Evolutionary conservation across 2,113 vertebrate genomes (phyloP).

Genomic region (Erythrolamprus reginae): DNA sequence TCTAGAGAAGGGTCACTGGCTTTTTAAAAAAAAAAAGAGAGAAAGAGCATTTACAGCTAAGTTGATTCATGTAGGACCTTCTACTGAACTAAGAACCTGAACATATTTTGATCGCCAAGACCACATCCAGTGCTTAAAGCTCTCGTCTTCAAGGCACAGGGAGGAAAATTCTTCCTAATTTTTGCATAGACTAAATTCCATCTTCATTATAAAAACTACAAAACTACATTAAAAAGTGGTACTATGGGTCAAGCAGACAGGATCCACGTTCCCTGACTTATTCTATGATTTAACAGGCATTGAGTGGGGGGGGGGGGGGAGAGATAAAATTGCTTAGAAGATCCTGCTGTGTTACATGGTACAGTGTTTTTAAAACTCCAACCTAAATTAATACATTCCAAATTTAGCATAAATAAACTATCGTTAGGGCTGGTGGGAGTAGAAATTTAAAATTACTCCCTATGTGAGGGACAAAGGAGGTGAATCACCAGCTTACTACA

Average conservation of each 20-base stretch:
- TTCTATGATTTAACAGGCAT: neutral
- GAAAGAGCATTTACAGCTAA: neutral
- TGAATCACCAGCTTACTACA: neutral
- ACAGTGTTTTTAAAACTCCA: neutral
- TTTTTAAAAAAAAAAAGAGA: neutral
- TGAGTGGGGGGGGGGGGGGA: accelerated
- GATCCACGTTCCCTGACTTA: neutral
- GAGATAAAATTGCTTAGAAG: neutral
- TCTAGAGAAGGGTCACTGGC: neutral
- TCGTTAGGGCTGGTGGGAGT: constrained; percentile 38
- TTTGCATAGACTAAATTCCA: neutral
- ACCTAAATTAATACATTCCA: neutral
- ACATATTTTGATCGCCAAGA: neutral
- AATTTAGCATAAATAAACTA: neutral
- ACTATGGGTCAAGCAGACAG: neutral
- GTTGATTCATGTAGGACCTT: too few species aligned
- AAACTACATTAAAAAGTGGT: neutral
- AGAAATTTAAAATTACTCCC: constrained; percentile 53
- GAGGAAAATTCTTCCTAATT: neutral
- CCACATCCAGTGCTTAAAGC: neutral
- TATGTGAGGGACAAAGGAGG: constrained; percentile 40
- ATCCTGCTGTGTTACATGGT: neutral
- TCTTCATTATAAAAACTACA: neutral
- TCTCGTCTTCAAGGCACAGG: too few species aligned
- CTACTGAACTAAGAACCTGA: neutral